These are phyloP conservation scores for Diplosoma virens DNA, from an alignment of 23 tunicate species.

Conservation along the genomic window DNA sequence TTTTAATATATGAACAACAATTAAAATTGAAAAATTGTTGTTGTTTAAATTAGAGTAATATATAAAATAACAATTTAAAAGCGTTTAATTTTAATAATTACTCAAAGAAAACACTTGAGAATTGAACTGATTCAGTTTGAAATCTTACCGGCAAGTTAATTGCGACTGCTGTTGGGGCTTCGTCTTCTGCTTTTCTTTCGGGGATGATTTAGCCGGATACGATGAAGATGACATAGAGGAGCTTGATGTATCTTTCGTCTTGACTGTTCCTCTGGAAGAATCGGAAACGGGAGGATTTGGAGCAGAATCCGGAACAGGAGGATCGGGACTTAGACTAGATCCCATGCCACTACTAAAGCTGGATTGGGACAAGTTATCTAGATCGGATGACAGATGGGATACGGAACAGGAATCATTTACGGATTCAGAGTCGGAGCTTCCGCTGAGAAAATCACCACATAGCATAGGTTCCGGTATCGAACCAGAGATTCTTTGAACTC, in stretches of 20 bases:
- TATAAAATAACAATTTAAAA: too few relatives aligned
- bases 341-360: constrained; percentile 69
- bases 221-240: constrained; percentile 15
- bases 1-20: too few relatives aligned
- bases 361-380: constrained; percentile 4
- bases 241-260: neutral
- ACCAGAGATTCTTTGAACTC: constrained; percentile 49
- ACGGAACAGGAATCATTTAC: neutral
- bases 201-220: too few relatives aligned
- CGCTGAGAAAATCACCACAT: neutral
- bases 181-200: neutral
- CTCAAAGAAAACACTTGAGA: too few relatives aligned
- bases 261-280: too few relatives aligned
- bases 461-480: constrained; percentile 15
- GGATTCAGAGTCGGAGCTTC: neutral
- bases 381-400: neutral
- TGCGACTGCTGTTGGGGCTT: neutral
- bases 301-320: neutral
- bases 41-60: too few relatives aligned
- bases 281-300: too few relatives aligned
- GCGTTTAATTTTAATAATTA: too few relatives aligned
- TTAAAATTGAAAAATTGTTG: too few relatives aligned
- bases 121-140: too few relatives aligned
- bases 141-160: constrained; percentile 6
- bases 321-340: constrained; percentile 68